Evolutionary conservation across 2,888 invertebrate species (phyloP).

Genomic region (Loripinus fragilis): DNA sequence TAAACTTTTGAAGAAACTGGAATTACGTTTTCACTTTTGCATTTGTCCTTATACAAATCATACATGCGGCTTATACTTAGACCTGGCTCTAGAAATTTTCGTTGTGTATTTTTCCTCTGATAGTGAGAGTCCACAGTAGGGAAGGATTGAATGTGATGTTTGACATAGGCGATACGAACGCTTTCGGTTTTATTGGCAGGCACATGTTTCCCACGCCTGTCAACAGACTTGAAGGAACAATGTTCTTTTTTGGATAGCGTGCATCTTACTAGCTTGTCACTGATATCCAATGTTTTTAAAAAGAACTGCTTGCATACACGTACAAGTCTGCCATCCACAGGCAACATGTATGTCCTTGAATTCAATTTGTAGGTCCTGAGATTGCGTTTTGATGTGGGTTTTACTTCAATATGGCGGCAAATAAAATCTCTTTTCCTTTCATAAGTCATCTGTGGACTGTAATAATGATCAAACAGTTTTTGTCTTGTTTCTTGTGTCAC

Average conservation of each 20-base stretch:
- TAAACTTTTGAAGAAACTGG: constrained; percentile 47
- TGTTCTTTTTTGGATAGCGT: constrained; percentile 36
- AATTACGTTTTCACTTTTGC: constrained; percentile 20
- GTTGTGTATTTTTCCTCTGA: constrained; percentile 22
- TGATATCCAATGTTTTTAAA: constrained; percentile 38
- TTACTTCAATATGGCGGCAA: background rate
- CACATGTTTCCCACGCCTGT: constrained; percentile 36
- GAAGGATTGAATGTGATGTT: constrained; percentile 35
- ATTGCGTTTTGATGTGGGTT: background rate
- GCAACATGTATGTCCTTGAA: background rate
- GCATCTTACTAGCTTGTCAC: constrained; percentile 36
- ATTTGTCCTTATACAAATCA: constrained; percentile 24
- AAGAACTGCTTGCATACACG: constrained; percentile 21
- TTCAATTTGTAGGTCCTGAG: background rate
- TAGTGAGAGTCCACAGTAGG: constrained; percentile 37
- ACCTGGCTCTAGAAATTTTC: constrained; percentile 24
- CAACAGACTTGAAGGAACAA: constrained; percentile 33
- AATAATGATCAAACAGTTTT: background rate
- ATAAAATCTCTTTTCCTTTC: background rate
- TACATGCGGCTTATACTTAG: constrained; percentile 36
- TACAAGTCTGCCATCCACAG: background rate
- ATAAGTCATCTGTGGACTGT: background rate
- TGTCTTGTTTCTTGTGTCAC: background rate
- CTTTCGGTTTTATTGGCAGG: constrained; percentile 47
- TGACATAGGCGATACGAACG: background rate